Conservation (phyloP, 2,113 vertebrate genomes). For the Sinocyclocheilus maitianheensis region DNA sequence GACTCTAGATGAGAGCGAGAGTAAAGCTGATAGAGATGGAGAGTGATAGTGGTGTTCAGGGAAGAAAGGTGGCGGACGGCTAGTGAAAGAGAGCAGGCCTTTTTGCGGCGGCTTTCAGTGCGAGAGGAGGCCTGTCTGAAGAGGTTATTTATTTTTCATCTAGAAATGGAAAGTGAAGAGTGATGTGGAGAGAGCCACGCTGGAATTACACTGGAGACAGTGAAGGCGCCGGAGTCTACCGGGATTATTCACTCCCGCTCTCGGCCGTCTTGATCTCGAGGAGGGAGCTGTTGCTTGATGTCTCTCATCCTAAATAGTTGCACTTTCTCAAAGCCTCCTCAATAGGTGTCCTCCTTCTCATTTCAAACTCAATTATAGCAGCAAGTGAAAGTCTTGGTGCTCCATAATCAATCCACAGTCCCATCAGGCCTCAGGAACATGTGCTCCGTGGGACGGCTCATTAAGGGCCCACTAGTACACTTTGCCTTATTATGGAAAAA, state of each 20-base stretch:
- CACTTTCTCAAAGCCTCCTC: constrained; percentile 18
- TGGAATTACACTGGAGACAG: constrained; percentile 60
- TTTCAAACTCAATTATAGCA: constrained; percentile 36
- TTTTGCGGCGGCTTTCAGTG: constrained; percentile 58
- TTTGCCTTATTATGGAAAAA: constrained; percentile 23
- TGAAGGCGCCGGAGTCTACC: constrained; percentile 68
- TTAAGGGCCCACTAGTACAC: constrained; percentile 17
- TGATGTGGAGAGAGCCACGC: constrained; percentile 56
- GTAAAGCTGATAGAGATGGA: not conserved
- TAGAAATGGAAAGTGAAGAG: constrained; percentile 69
- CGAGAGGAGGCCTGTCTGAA: constrained; percentile 64
- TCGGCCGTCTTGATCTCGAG: constrained; percentile 65
- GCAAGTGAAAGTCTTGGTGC: constrained; percentile 20
- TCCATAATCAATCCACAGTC: constrained; percentile 34
- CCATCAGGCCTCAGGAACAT: constrained; percentile 6
- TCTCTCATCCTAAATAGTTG: constrained; percentile 42
- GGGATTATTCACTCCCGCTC: constrained; percentile 62
- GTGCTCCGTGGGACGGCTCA: not conserved
- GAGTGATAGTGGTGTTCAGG: constrained; percentile 25
- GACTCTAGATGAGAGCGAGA: not conserved
- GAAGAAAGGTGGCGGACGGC: constrained; percentile 18
- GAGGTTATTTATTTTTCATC: constrained; percentile 79
- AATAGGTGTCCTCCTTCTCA: constrained; percentile 25
- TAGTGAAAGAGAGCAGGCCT: constrained; percentile 58
- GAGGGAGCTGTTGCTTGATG: constrained; percentile 53